These are phyloP conservation scores for Linyphia triangularis DNA, from an alignment of 2,888 invertebrate genomes.

Conservation along the genomic window DNA sequence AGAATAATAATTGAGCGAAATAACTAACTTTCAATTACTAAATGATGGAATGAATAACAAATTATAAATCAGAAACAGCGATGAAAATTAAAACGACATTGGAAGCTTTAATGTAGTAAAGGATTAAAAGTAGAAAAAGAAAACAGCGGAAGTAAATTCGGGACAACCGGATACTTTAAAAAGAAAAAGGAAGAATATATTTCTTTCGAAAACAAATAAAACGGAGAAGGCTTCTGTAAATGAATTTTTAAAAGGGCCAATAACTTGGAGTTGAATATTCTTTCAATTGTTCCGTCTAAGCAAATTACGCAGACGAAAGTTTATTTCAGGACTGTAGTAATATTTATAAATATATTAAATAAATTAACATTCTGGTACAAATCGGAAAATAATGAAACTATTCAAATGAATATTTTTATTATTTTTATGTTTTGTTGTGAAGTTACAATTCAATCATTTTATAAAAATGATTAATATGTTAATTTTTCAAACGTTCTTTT, in stretches of 20 bases:
- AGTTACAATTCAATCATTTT: no score
- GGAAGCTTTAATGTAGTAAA: background rate
- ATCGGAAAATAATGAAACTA: no score
- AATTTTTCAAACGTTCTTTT: no score
- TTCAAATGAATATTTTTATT: no score
- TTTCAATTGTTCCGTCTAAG: no score
- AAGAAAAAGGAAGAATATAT: background rate
- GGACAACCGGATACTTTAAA: background rate
- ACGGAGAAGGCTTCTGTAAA: background rate
- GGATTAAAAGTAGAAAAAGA: background rate
- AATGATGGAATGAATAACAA: background rate
- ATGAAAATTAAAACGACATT: background rate
- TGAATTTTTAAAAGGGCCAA: background rate
- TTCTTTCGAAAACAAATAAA: background rate
- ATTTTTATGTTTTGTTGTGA: no score
- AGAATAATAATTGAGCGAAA: conserved; percentile 13
- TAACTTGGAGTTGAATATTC: no score
- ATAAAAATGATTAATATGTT: no score
- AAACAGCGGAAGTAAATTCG: background rate
- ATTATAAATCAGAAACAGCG: background rate
- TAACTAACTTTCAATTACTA: background rate
- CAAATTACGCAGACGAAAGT: no score
- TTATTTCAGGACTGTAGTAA: no score
- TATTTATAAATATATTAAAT: no score
- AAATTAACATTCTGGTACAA: no score